Base-by-base conservation (phyloP, 2,113 vertebrate genomes). In the Picathartes gymnocephalus region DNA sequence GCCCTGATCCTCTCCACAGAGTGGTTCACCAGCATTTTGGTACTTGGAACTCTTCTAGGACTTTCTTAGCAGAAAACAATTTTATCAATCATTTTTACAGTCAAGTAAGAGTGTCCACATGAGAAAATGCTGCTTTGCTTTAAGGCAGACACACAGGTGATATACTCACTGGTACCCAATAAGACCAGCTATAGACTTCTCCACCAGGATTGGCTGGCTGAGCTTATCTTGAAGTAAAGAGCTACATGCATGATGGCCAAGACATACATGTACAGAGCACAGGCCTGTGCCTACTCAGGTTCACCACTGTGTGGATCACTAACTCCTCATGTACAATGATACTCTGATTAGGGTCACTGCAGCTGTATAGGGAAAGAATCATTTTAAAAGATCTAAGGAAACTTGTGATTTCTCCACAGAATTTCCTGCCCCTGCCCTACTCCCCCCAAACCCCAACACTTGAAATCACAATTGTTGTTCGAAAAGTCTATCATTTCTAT, bases 391-490 rank as follows among this genome's bases (percentile, higher is more conserved):
- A 18, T 12, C 40, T 33, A 64, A 56, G 27, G 7, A 69, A 69
- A 60, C 9, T 57, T 68, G 24, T 24, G 19, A 53, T 42, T 78
- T 78, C 15, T 53, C 12, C 27, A 33, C 13, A 48, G 15, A 57
- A 31, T 68, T 60, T 69, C 15, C 15, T 30, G 15, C 24, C 9
- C n/a, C 9, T 62, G 13, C 7, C 9, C 3, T 6, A 17, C 3
- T 35, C 3, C 2, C 4, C 4, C 2, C 3, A 40, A 21, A 4
- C 3, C 2, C 4, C 3, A 60, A 27, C 6, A 16, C 5, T 19
- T 53, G 11, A 72, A 71, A 44, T 66, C 7, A 74, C 7, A 22
- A 11, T 15, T 28, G 10, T 24, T 84, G 81, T 68, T 33, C 27
- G 72, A 77, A 76, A 65, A 39, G 6, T 35, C 33, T n/a, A 0